Conservation (phyloP, 2,888 invertebrate species). For the Agapostemon virescens region DNA sequence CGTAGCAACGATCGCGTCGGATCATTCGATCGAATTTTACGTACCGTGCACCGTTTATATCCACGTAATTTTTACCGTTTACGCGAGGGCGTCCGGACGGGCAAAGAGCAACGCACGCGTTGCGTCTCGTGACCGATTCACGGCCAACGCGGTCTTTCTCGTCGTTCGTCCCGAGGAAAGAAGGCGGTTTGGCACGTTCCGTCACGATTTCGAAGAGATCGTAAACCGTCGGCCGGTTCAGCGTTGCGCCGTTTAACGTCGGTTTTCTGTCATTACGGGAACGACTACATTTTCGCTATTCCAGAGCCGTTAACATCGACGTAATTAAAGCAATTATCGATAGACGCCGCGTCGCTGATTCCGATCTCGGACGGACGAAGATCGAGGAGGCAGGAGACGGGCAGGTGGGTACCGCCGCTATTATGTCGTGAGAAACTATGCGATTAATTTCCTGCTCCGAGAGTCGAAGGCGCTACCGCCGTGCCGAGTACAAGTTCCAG, state of each 20-base stretch:
- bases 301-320: slow-evolving; percentile 27
- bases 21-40: too few species aligned
- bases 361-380: slow-evolving; percentile 34
- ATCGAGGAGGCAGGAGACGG: slow-evolving; percentile 28
- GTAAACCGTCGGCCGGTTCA: neutral
- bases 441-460: slow-evolving; percentile 66
- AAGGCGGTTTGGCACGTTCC: neutral
- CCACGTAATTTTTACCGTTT: too few species aligned
- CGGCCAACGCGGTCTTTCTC: too few species aligned
- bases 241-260: slow-evolving; percentile 31
- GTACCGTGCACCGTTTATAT: too few species aligned
- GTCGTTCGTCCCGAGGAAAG: neutral
- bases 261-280: slow-evolving; percentile 29
- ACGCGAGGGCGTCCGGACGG: too few species aligned
- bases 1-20: too few species aligned
- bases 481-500: slow-evolving; percentile 26
- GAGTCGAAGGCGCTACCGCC: slow-evolving; percentile 53
- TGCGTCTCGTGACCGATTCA: too few species aligned
- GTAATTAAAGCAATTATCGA: slow-evolving; percentile 61
- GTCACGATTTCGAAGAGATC: neutral
- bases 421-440: slow-evolving; percentile 68
- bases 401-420: slow-evolving; percentile 56
- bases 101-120: too few species aligned
- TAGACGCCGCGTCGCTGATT: slow-evolving; percentile 33
- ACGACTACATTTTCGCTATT: slow-evolving; percentile 28